Evolutionary conservation across 2,797 vertebrate species (phyloP).

Genomic region (Takifugu ocellatus): DNA sequence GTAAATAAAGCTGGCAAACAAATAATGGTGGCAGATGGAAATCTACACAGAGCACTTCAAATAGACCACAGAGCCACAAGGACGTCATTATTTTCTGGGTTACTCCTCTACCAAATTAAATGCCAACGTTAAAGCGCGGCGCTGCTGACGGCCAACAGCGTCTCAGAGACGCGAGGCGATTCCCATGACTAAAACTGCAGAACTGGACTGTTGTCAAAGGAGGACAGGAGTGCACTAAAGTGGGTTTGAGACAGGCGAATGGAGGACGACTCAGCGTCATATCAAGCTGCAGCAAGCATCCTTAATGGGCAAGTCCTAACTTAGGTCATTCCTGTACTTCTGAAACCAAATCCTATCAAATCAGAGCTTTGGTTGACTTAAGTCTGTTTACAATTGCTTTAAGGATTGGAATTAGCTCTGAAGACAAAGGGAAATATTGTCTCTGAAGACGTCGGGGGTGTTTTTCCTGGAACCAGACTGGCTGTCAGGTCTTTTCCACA

Average conservation of each 20-base stretch:
- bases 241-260: conserved; percentile 14
- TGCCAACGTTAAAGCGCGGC: conserved; percentile 20
- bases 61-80: conserved; percentile 20
- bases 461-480: conserved; percentile 17
- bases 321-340: conserved; percentile 12
- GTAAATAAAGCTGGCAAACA: conserved; percentile 94
- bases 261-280: conserved; percentile 6
- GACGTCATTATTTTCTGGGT: conserved; percentile 13
- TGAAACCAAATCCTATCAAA: conserved; percentile 25
- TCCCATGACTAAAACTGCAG: not conserved
- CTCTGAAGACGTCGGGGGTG: conserved; percentile 35
- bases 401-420: conserved; percentile 45
- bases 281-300: conserved; percentile 13
- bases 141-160: conserved; percentile 12
- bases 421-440: conserved; percentile 63
- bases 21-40: conserved; percentile 75
- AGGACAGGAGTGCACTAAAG: not conserved
- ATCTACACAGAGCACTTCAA: conserved; percentile 31
- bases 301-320: conserved; percentile 21
- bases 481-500: conserved; percentile 5
- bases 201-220: not conserved
- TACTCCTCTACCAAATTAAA: conserved; percentile 8
- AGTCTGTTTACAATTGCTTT: conserved; percentile 59
- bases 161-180: conserved; percentile 2
- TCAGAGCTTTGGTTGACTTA: conserved; percentile 35